phyloP scores from a whole-genome alignment of 2,113 vertebrate species.

The Sphaerodactylus townsendi region DNA sequence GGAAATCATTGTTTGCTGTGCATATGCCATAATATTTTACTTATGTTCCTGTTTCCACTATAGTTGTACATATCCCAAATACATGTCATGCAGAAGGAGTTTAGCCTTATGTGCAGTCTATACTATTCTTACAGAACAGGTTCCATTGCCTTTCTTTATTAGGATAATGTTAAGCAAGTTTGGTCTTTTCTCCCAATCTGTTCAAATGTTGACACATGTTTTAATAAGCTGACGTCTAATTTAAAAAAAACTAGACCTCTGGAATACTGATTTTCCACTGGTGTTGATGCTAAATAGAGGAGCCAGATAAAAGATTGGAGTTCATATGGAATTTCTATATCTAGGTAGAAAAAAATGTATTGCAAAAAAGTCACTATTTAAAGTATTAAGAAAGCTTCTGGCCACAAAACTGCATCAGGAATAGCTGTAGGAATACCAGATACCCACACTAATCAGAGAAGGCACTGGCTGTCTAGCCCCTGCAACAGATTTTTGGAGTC shows the following conservation, averaged over 20 bases:
- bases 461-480: neutral
- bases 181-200: neutral
- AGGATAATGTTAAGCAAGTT: neutral
- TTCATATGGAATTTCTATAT: neutral
- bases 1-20: neutral
- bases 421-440: neutral
- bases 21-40: neutral
- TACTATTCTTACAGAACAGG: rapidly evolving
- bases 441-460: neutral
- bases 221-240: neutral
- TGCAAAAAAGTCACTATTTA: neutral
- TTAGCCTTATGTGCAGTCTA: rapidly evolving
- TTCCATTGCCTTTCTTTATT: neutral
- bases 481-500: neutral
- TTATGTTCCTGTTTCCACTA: neutral
- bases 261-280: neutral
- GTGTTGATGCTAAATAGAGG: neutral
- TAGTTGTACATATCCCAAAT: neutral
- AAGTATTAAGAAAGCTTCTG: neutral
- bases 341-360: neutral
- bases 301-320: neutral
- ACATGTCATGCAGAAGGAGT: neutral
- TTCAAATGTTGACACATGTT: conserved; percentile 1
- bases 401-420: neutral
- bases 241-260: conserved; percentile 4